Conservation (phyloP, 2,113 vertebrate genomes). For the Dasyurus viverrinus region DNA sequence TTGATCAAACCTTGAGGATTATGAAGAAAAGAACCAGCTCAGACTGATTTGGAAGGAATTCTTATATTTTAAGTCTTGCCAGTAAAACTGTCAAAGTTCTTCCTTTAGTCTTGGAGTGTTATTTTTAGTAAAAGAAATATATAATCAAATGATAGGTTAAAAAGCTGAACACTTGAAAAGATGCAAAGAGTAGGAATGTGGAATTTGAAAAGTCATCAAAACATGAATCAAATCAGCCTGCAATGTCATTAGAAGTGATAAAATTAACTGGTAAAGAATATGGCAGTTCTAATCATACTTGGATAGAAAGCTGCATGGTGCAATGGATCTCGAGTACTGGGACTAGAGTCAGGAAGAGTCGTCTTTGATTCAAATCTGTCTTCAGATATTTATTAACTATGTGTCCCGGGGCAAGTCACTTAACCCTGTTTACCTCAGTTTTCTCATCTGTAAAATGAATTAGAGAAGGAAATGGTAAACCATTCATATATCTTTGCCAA, state of each 20-base stretch:
- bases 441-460: background rate
- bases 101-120: conserved; percentile 8
- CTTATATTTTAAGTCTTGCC: conserved; percentile 41
- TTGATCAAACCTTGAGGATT: conserved; percentile 3
- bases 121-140: conserved; percentile 28
- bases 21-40: background rate
- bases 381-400: background rate
- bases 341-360: background rate
- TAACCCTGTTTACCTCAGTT: background rate
- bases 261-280: background rate
- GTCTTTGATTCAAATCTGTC: background rate
- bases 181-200: conserved; percentile 21
- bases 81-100: conserved; percentile 13
- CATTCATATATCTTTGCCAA: background rate
- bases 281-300: background rate
- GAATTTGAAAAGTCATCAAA: background rate
- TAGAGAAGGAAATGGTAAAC: background rate
- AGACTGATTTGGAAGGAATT: conserved; percentile 49
- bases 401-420: background rate
- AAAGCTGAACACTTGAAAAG: conserved; percentile 22
- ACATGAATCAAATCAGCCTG: background rate
- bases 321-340: background rate
- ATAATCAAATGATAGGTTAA: conserved; percentile 47
- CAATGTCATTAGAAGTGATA: background rate
- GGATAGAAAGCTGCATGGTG: background rate